Conservation (phyloP, 2,888 invertebrate species). For the Xylocampa areola region DNA sequence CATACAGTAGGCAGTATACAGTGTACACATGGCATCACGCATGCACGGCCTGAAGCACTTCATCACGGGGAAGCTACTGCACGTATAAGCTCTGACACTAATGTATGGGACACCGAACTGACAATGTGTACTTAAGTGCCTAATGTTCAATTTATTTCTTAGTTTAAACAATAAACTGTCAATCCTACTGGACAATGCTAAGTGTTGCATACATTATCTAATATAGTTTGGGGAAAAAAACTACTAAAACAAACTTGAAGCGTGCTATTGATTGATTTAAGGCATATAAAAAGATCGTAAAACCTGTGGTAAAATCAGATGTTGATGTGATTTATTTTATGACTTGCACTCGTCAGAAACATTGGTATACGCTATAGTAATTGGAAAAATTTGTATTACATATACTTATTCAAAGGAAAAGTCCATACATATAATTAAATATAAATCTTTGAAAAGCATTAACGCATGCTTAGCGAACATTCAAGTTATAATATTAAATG, state of each 20-base stretch:
- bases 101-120: slow-evolving; percentile 35
- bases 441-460: too few relatives aligned
- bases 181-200: slow-evolving; percentile 33
- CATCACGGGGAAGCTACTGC: slow-evolving; percentile 59
- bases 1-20: slow-evolving; percentile 62
- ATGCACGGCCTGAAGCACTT: slow-evolving; percentile 64
- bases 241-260: slow-evolving; percentile 24
- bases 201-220: slow-evolving; percentile 23
- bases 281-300: slow-evolving; percentile 40
- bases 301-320: slow-evolving; percentile 43
- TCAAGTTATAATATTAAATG: too few relatives aligned
- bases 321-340: slow-evolving; percentile 32
- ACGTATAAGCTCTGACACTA: slow-evolving; percentile 46
- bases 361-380: too few relatives aligned
- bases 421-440: too few relatives aligned
- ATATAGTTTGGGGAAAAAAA: slow-evolving; percentile 7
- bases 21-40: slow-evolving; percentile 69
- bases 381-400: too few relatives aligned
- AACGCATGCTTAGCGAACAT: too few relatives aligned
- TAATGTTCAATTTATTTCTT: slow-evolving; percentile 38
- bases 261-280: slow-evolving; percentile 43
- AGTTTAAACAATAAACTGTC: slow-evolving; percentile 25
- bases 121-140: slow-evolving; percentile 28
- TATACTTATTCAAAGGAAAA: too few relatives aligned
- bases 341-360: slow-evolving; percentile 13